phyloP scores from a whole-genome alignment of 2,797 vertebrate genomes.

The Myripristis jacobus region DNA sequence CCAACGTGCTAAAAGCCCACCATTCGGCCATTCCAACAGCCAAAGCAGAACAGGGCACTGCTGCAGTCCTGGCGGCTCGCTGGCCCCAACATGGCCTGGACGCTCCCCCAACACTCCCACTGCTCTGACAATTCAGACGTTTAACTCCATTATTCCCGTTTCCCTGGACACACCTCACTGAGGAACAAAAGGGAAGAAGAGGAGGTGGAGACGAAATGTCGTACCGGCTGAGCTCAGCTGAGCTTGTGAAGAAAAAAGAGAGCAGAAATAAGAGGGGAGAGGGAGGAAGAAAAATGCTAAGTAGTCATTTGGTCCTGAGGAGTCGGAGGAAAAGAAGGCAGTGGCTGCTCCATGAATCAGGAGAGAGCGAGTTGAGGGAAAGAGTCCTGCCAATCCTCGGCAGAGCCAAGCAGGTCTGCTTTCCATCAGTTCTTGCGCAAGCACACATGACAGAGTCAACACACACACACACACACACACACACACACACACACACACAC shows the following conservation, averaged over 20 bases:
- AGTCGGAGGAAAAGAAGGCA: conserved; percentile 33
- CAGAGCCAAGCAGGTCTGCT: conserved; percentile 56
- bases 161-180: conserved; percentile 69
- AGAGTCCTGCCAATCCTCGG: conserved; percentile 50
- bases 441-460: background rate
- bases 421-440: conserved; percentile 37
- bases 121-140: conserved; percentile 61
- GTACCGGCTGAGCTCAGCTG: conserved; percentile 48
- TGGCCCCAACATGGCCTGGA: conserved; percentile 79
- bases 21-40: conserved; percentile 89
- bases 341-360: conserved; percentile 46
- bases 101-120: conserved; percentile 52
- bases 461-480: conserved; percentile 30
- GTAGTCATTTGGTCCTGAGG: conserved; percentile 31
- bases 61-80: conserved; percentile 79
- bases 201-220: conserved; percentile 53
- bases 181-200: conserved; percentile 60
- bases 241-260: conserved; percentile 42
- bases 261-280: conserved; percentile 29
- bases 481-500: conserved; percentile 38
- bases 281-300: conserved; percentile 29
- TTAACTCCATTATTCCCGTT: conserved; percentile 65
- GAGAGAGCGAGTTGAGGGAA: conserved; percentile 39
- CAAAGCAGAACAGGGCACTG: conserved; percentile 86
- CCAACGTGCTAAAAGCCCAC: conserved; percentile 85